Evolutionary conservation across 2,797 vertebrate species (phyloP), one percentile per base, ranked within the genome.

Genomic region (Loris lydekkerianus): DNA sequence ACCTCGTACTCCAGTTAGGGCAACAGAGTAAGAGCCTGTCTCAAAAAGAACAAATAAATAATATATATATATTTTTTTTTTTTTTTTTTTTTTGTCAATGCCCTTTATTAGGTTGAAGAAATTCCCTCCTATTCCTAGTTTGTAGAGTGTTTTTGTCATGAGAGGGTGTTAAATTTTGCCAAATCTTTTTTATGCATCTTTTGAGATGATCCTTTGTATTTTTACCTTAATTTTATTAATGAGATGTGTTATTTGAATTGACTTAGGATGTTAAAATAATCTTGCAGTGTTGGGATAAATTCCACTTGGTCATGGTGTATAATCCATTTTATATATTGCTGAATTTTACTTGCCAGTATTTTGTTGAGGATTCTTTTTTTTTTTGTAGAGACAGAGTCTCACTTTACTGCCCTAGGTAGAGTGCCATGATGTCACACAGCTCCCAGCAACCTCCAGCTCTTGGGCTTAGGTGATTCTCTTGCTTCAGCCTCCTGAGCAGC

Each of bases 131-230:
- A 43, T 72, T 89, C 14, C 56, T 73, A 89, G 25, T 49, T 92
- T 87, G 53, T 80, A 85, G n/a, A 85, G 65, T 93, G 56, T 72
- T 77, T 89, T 82, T 60, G 73, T 93, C 34, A 18, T 67, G 17
- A 92, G 63, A 37, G 0, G 3, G 29, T 72, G 43, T 78, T 78
- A n/a, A 80, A 85, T 89, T 73, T 80, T 93, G 34, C 85, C 46
- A 93, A 89, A 58, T 72, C 63, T 56, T 89, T 78, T 80, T 89
- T 85, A 31, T 80, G 20, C 23, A 37, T 84, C 72, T 92, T 6
- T n/a, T 78, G 61, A 78, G 73, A 89, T 43, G 56, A 78, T 37
- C 63, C 46, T 43, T 11, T 89, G 81, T 31, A 34, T 37, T 65
- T 61, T 93, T 43, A 56, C 34, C 43, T 88, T 95, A 53, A 63